These are phyloP conservation scores for Tinea pellionella DNA, from an alignment of 2,888 invertebrate genomes.

Conservation along the genomic window DNA sequence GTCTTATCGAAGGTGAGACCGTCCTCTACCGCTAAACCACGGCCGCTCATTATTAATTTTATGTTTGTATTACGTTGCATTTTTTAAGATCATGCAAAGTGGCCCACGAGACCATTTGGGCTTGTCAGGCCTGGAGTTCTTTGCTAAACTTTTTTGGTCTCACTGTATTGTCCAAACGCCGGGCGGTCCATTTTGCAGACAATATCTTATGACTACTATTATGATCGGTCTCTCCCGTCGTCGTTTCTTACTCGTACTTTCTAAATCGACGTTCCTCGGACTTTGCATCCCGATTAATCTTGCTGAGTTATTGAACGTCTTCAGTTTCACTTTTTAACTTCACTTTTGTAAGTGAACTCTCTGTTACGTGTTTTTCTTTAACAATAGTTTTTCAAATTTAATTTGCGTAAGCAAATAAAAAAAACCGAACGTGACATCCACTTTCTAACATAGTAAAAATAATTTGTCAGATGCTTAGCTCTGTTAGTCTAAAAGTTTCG, in stretches of 20 bases:
- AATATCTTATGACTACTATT: background rate
- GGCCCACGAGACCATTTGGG: no score
- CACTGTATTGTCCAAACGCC: background rate
- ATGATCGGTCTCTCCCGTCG: background rate
- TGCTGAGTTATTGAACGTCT: background rate
- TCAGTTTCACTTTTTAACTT: background rate
- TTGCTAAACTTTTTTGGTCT: background rate
- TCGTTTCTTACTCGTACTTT: background rate
- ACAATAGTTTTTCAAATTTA: background rate
- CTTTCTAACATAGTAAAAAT: slow-evolving; percentile 1
- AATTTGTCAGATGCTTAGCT: background rate
- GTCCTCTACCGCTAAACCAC: no score
- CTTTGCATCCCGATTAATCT: slow-evolving; percentile 3
- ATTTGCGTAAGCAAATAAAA: background rate
- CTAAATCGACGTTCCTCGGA: slow-evolving; percentile 3
- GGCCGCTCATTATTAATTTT: no score
- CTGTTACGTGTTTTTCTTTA: background rate
- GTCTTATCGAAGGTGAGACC: no score
- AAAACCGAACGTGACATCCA: background rate
- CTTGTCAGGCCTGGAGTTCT: no score
- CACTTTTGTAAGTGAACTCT: no score
- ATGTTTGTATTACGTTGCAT: no score
- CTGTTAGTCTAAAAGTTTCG: background rate
- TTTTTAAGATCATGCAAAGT: no score
- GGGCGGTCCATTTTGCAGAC: slow-evolving; percentile 5